These are phyloP conservation scores for Amazona vittata DNA, from an alignment of 2,113 vertebrate genomes.

Conservation along the genomic window DNA sequence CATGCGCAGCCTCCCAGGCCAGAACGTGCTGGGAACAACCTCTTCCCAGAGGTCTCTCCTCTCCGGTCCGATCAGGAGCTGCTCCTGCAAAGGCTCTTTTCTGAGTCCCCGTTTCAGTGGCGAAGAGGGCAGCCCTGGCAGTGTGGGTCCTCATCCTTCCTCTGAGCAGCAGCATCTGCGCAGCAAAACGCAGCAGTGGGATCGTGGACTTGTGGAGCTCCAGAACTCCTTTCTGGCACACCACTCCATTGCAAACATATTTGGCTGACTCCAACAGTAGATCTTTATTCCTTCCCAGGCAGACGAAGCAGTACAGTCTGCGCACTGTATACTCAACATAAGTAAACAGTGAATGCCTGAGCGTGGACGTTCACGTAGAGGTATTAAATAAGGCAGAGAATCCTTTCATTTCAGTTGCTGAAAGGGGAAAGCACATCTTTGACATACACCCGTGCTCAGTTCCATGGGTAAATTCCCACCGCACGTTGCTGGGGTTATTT, in stretches of 20 bases:
- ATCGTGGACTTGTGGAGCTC: not conserved
- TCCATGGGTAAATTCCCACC: not conserved
- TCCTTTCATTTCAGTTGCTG: not conserved
- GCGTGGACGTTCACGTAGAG: not conserved
- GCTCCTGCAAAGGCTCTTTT: not conserved
- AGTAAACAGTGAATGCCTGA: constrained; percentile 47
- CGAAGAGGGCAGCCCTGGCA: not conserved
- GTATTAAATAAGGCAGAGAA: not conserved
- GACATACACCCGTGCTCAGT: not conserved
- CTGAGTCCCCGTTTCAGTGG: too few relatives aligned
- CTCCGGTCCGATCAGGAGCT: not conserved
- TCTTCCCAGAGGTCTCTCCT: not conserved
- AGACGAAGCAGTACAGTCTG: constrained; percentile 38
- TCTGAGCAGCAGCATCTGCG: not conserved
- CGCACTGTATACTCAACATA: not conserved
- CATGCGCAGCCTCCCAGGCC: not conserved
- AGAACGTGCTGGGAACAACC: not conserved
- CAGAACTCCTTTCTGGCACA: constrained; percentile 21
- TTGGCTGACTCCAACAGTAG: constrained; percentile 39
- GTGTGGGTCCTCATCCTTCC: not conserved
- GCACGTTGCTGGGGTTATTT: not conserved
- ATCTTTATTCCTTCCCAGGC: constrained; percentile 50
- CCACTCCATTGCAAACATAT: not conserved
- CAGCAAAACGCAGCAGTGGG: not conserved
- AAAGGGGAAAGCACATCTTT: not conserved